These are phyloP conservation scores for Xanthostigma xanthostigma DNA, from an alignment of 2,888 invertebrate genomes.

Conservation along the genomic window DNA sequence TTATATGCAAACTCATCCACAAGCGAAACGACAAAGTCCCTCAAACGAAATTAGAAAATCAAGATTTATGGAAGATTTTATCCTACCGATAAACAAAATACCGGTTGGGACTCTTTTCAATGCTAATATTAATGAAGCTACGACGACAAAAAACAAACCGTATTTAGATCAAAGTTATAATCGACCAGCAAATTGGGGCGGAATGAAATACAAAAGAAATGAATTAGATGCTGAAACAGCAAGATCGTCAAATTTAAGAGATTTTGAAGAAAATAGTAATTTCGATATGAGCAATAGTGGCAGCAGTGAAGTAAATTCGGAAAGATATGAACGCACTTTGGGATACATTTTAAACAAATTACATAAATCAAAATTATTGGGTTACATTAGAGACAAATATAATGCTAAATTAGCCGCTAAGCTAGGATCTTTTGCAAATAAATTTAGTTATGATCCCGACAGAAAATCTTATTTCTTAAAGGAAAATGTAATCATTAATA, in stretches of 20 bases:
- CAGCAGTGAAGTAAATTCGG: background rate
- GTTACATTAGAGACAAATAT: conserved; percentile 1
- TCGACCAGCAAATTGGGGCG: background rate
- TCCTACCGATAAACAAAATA: no score
- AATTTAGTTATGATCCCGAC: background rate
- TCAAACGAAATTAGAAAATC: no score
- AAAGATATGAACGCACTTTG: conserved; percentile 3
- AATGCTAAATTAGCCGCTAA: conserved; percentile 1
- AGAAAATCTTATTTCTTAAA: background rate
- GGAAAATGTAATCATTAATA: background rate
- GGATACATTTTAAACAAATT: conserved; percentile 4
- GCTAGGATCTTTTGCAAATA: conserved; percentile 1
- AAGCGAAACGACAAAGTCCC: no score
- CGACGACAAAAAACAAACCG: no score
- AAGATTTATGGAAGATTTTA: no score
- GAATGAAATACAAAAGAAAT: background rate
- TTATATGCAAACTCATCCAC: no score
- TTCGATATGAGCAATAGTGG: background rate
- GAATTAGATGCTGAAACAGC: background rate
- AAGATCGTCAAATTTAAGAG: background rate
- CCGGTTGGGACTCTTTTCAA: no score
- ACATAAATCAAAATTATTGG: conserved; percentile 1
- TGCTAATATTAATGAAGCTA: no score
- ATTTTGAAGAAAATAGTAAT: conserved; percentile 1
- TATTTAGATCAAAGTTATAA: no score